Evolutionary conservation across 2,797 vertebrate species (phyloP).

Genomic region (Phrynocephalus guinanensis): DNA sequence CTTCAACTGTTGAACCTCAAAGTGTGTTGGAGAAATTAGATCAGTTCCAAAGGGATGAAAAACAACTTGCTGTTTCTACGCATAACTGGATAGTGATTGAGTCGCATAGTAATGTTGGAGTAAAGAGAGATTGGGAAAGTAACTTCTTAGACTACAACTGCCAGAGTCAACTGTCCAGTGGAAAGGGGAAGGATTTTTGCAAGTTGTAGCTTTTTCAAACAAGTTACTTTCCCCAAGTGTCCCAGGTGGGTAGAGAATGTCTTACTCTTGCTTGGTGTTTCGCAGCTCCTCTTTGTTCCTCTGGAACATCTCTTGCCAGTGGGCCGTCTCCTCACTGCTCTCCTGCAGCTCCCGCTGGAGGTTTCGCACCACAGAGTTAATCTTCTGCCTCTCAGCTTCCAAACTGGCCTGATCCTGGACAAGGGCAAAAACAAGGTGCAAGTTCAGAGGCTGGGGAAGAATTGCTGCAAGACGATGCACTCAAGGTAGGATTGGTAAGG

Average conservation of each 20-base stretch:
- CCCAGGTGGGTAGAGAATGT: rapidly evolving
- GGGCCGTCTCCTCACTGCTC: constrained; percentile 87
- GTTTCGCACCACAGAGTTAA: constrained; percentile 83
- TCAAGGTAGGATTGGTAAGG: not conserved
- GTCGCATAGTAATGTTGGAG: too few relatives aligned
- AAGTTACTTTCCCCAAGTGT: too few relatives aligned
- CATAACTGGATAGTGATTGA: too few relatives aligned
- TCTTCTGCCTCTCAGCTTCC: constrained; percentile 88
- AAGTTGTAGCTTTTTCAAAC: too few relatives aligned
- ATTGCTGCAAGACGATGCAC: too few relatives aligned
- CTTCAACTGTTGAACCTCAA: not conserved
- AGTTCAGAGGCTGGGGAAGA: not conserved
- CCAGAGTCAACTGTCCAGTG: too few relatives aligned
- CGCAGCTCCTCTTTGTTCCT: constrained; percentile 89
- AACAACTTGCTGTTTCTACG: too few relatives aligned
- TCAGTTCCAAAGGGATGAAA: too few relatives aligned
- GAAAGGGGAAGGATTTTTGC: too few relatives aligned
- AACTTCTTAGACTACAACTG: too few relatives aligned
- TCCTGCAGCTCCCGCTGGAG: constrained; percentile 92
- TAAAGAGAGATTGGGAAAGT: too few relatives aligned
- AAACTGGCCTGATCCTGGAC: constrained; percentile 87
- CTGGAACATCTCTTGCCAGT: constrained; percentile 95
- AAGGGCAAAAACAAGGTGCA: too few relatives aligned
- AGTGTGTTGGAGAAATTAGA: not conserved
- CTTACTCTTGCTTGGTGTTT: constrained; percentile 89